These are phyloP conservation scores for Brachionus koreanus DNA, from an alignment of 1,140 invertebrate species.

Conservation along the genomic window DNA sequence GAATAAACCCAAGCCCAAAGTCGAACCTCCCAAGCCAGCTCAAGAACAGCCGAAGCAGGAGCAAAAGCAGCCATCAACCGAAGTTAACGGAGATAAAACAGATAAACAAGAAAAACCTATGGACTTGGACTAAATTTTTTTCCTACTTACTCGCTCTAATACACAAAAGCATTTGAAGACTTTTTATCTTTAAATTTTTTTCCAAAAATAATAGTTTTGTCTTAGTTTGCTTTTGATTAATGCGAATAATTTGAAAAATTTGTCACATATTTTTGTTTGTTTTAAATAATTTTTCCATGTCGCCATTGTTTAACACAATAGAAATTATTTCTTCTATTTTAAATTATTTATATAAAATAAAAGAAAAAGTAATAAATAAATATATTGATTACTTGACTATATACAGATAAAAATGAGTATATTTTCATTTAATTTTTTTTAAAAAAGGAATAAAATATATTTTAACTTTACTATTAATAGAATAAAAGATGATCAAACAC, in stretches of 20 bases:
- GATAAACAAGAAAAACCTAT: conserved; percentile 24
- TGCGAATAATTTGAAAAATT: not conserved
- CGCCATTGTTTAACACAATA: not conserved
- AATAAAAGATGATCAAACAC: not conserved
- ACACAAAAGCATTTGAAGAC: not conserved
- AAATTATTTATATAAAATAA: not conserved
- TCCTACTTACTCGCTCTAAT: not conserved
- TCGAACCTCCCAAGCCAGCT: conserved; percentile 22
- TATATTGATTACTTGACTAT: not conserved
- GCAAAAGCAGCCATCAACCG: conserved; percentile 9
- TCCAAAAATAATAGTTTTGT: not conserved
- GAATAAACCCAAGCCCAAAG: conserved; percentile 44
- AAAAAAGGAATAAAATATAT: not conserved
- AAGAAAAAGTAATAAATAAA: not conserved
- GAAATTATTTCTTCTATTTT: conserved; percentile 5
- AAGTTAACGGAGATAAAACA: not conserved
- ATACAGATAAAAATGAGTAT: not conserved
- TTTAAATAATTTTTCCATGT: not conserved
- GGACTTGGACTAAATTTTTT: conserved; percentile 28
- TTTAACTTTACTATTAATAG: not conserved
- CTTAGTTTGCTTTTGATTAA: not conserved
- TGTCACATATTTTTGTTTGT: not conserved
- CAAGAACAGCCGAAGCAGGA: not conserved
- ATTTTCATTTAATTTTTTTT: not conserved
- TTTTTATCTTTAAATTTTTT: not conserved